phyloP scores from a whole-genome alignment of 2,797 vertebrate species.

The Sphenopsis melanotis region DNA sequence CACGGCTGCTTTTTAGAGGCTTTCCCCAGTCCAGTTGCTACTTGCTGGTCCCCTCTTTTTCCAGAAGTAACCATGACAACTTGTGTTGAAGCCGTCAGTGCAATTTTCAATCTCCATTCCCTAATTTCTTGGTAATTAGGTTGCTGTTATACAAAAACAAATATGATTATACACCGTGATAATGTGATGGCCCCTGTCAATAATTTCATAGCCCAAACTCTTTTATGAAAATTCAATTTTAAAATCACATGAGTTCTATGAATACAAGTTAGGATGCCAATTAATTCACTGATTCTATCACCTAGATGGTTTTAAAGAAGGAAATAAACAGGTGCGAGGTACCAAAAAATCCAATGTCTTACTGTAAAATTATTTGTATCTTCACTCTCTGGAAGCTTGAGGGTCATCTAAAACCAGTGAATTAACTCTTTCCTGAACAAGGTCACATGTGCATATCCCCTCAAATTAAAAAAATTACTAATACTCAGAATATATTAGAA shows the following conservation, averaged over 20 bases:
- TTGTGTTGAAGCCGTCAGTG: not conserved
- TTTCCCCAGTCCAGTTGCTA: not conserved
- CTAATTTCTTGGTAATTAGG: not conserved
- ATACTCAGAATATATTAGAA: not conserved
- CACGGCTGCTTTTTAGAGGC: not conserved
- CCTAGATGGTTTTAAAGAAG: not conserved
- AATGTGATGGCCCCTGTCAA: not conserved
- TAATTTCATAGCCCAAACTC: not conserved
- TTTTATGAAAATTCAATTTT: not conserved
- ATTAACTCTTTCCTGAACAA: not conserved
- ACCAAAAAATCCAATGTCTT: not conserved
- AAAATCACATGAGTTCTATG: not conserved
- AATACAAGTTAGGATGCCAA: not conserved
- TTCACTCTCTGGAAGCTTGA: not conserved
- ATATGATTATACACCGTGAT: not conserved
- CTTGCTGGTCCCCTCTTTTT: not conserved
- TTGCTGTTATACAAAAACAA: not conserved
- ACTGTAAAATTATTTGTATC: not conserved
- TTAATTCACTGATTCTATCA: not conserved
- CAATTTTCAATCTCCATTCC: not conserved
- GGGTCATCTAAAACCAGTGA: not conserved
- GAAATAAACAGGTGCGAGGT: not conserved
- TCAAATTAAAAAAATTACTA: not conserved
- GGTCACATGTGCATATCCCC: accelerated
- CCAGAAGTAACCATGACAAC: not conserved